phyloP scores from a whole-genome alignment of 2,888 invertebrate genomes.

The Drosophila vallismaia region DNA sequence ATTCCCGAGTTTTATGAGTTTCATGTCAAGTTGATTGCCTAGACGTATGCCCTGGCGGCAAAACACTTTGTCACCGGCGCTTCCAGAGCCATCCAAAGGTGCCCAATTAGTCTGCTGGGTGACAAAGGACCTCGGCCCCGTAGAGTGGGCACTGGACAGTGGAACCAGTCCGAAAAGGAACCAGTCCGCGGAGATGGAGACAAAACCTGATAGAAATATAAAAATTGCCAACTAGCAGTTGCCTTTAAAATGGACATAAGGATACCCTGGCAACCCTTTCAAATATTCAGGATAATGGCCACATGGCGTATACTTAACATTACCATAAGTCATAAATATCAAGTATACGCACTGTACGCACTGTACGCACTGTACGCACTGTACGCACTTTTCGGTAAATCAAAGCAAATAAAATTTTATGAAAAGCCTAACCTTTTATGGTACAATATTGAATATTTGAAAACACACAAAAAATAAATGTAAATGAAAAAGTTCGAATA shows the following conservation, averaged over 20 bases:
- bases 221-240: conserved; percentile 19
- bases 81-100: conserved; percentile 15
- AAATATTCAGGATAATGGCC: neutral
- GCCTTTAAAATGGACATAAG: neutral
- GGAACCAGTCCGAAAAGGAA: too few species aligned
- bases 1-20: conserved; percentile 58
- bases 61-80: conserved; percentile 57
- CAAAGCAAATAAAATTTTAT: neutral
- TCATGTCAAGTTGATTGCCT: conserved; percentile 69
- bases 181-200: neutral
- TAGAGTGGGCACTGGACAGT: too few species aligned
- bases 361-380: neutral
- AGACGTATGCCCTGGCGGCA: conserved; percentile 19
- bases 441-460: too few species aligned
- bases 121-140: conserved; percentile 32
- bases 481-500: neutral
- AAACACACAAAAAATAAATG: neutral
- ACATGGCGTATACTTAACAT: conserved; percentile 3
- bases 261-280: conserved; percentile 4
- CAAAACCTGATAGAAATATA: conserved; percentile 33
- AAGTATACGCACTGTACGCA: conserved; percentile 3
- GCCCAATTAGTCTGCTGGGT: conserved; percentile 51
- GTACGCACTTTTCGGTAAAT: neutral
- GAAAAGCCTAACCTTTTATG: too few species aligned
- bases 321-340: neutral